Evolutionary conservation across 2,797 vertebrate genomes (phyloP), one percentile per base, ranked within the genome.

Genomic region (Micrastur ruficollis): DNA sequence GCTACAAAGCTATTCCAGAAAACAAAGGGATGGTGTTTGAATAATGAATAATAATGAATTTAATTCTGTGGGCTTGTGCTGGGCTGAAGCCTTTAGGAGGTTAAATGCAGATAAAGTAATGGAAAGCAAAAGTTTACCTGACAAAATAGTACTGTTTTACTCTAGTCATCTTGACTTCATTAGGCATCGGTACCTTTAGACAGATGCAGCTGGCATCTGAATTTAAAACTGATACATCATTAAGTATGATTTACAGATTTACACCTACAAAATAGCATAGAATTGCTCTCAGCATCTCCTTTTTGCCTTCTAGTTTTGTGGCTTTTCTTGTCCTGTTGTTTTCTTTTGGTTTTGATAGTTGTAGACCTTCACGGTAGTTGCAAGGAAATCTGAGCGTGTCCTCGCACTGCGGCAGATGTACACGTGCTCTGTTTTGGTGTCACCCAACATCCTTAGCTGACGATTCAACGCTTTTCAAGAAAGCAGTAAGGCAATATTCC

Each of bases 1-100:
- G 98, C 98, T 98, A 98, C 98, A 98, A 98, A 98, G 97, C 97
- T 98, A 97, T 97, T 98, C 97, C 93, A 98, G 98, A 98, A 98
- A 98, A 98, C 98, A 98, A 98, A 98, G 96, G 95, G 96, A 97
- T 97, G 96, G 93, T 97, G 96, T 97, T 96, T 97, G 96, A 93
- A 98, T 98, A 96, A 98, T 98, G 97, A 98, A 98, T 98, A 98
- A 98, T 98, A 97, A 98, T 98, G 97, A 98, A 97, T 96, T 97
- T 97, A 97, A 97, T 98, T 97, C 95, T 92, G 68, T 86, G 76
- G 91, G 93, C 97, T 97, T 97, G 90, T 62, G 88, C 95, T 95
- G 95, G 96, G 92, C 95, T 97, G 85, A 86, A 97, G 95, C 65
- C 85, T 96, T 86, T 95, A 94, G 95, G 96, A 96, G 95, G 95